These are phyloP conservation scores for Corynorhinus townsendii DNA, from an alignment of 2,113 vertebrate species.

Conservation along the genomic window DNA sequence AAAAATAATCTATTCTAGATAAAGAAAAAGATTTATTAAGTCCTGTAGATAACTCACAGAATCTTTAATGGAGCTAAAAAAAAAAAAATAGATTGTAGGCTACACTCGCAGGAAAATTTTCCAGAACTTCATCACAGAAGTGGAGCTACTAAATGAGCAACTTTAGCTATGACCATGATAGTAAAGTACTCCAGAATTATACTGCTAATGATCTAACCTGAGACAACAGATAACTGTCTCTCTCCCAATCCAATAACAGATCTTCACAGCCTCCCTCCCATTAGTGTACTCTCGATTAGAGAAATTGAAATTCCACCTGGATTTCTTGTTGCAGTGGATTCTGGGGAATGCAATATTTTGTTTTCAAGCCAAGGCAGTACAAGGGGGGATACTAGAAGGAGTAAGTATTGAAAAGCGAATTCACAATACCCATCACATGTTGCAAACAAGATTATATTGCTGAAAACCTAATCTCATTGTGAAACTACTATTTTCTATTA, in stretches of 20 bases:
- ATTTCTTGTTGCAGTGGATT: not conserved
- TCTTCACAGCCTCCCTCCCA: not conserved
- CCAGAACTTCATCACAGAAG: not conserved
- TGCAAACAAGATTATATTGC: not conserved
- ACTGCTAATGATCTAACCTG: not conserved
- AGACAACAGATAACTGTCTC: not conserved
- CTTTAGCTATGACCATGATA: not conserved
- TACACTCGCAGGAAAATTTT: not conserved
- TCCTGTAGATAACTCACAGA: not conserved
- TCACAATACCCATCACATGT: not conserved
- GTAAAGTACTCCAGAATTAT: not conserved
- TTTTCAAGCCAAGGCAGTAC: not conserved
- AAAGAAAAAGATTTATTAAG: not conserved
- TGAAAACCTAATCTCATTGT: not conserved
- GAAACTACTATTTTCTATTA: not conserved
- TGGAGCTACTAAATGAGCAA: not conserved
- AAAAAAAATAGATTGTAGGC: not conserved
- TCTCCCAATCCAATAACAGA: not conserved
- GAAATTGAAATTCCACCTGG: not conserved
- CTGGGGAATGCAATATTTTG: not conserved
- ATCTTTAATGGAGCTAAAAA: not conserved
- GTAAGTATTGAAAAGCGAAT: not conserved
- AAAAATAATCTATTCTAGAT: not conserved
- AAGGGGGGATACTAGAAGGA: not conserved
- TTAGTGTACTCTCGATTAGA: not conserved